Percentiles rank a stretch among this genome's conserved stretches.
These are phyloP conservation scores for Danio kyathit DNA, from an alignment of 2,797 vertebrate species.

Conservation along the genomic window DNA sequence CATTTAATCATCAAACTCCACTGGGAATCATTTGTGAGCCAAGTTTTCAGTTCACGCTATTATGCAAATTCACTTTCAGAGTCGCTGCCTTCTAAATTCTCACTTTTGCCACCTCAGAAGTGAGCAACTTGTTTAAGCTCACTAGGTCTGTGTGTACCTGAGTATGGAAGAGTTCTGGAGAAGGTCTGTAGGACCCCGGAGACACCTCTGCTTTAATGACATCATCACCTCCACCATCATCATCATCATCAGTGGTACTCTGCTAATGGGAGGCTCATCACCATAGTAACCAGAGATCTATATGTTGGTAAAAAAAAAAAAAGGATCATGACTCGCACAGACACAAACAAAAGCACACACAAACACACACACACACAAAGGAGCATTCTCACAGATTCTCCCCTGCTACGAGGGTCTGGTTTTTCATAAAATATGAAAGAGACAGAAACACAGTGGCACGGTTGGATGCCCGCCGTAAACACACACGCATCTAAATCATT, in stretches of 20 bases:
- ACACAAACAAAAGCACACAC: slow-evolving; percentile 3
- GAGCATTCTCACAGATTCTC: slow-evolving; percentile 23
- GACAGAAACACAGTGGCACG: not conserved
- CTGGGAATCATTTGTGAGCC: too few species aligned
- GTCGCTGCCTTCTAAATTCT: not conserved
- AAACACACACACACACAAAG: not conserved
- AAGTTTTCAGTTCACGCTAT: too few species aligned
- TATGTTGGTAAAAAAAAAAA: slow-evolving; percentile 43
- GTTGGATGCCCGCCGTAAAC: not conserved
- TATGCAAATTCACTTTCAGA: too few species aligned
- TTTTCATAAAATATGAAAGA: slow-evolving; percentile 41
- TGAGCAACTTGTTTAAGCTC: not conserved
- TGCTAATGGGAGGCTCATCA: slow-evolving; percentile 27
- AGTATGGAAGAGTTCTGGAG: not conserved
- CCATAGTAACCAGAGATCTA: slow-evolving; percentile 33
- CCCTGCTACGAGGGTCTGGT: not conserved
- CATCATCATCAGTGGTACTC: not conserved
- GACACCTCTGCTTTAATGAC: not conserved
- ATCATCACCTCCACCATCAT: slow-evolving; percentile 15
- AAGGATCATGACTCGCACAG: slow-evolving; percentile 8
- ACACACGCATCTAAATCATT: slow-evolving; percentile 10
- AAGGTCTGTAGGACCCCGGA: slow-evolving; percentile 16
- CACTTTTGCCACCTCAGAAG: not conserved
- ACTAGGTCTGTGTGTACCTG: not conserved
- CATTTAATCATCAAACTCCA: too few species aligned